Evolutionary conservation across 1,140 invertebrate species (phyloP).

Genomic region (Capitella teleta): DNA sequence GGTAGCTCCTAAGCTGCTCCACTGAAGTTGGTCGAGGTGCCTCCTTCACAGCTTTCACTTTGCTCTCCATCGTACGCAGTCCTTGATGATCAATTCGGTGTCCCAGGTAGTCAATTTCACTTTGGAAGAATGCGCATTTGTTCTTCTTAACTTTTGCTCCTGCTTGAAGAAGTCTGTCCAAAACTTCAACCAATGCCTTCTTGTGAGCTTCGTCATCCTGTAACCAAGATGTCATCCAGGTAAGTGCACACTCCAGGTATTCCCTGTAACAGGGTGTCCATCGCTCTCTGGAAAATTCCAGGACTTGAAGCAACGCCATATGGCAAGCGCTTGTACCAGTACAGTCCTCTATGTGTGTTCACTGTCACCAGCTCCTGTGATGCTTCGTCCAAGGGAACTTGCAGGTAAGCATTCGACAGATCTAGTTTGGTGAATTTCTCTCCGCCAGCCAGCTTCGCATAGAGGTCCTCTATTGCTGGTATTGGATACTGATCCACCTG

Average conservation of each 20-base stretch:
- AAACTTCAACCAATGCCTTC: neutral
- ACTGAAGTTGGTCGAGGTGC: neutral
- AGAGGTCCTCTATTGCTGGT: too few relatives aligned
- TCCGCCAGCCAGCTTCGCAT: too few relatives aligned
- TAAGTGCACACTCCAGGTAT: slow-evolving; percentile 14
- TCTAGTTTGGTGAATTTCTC: too few relatives aligned
- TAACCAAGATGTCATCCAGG: slow-evolving; percentile 14
- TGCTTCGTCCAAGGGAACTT: too few relatives aligned
- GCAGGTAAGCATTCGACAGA: too few relatives aligned
- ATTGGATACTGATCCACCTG: too few relatives aligned
- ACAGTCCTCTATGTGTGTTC: slow-evolving; percentile 20
- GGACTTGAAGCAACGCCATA: slow-evolving; percentile 44
- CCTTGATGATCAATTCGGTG: slow-evolving; percentile 1
- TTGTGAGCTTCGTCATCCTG: slow-evolving; percentile 13
- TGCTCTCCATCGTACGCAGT: neutral
- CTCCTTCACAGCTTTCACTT: neutral
- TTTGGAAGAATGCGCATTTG: slow-evolving; percentile 4
- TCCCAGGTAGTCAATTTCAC: slow-evolving; percentile 6
- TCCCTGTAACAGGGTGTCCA: slow-evolving; percentile 30
- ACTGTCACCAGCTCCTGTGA: too few relatives aligned
- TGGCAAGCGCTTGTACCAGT: slow-evolving; percentile 4
- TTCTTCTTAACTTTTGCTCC: slow-evolving; percentile 4
- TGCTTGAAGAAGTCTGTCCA: slow-evolving; percentile 2
- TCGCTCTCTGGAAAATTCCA: slow-evolving; percentile 41
- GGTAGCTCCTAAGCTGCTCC: slow-evolving; percentile 2